Conservation (phyloP, 2,888 invertebrate species). For the Griposia aprilina region DNA sequence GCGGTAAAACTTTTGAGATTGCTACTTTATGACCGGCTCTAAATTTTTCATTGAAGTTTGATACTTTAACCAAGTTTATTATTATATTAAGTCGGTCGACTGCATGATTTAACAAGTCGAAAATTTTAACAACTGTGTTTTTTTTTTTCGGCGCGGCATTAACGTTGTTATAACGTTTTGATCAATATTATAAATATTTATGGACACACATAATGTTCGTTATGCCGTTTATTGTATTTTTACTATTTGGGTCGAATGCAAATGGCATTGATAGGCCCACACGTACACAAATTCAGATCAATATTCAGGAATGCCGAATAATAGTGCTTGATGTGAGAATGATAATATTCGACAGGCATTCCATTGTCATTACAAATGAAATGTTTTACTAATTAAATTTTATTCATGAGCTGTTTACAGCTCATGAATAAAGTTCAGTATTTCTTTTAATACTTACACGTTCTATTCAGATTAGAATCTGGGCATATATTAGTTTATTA, state of each 20-base stretch:
- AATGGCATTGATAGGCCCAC: constrained; percentile 57
- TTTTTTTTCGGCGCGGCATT: constrained; percentile 46
- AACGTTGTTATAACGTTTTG: constrained; percentile 42
- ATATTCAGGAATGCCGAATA: constrained; percentile 47
- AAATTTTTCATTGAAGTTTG: constrained; percentile 73
- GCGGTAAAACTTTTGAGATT: constrained; percentile 66
- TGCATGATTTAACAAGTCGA: constrained; percentile 65
- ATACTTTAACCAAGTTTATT: constrained; percentile 70
- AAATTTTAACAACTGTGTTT: constrained; percentile 39
- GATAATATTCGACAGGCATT: constrained; percentile 25
- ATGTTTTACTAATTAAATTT: background rate
- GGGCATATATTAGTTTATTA: background rate
- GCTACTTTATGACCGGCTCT: constrained; percentile 67
- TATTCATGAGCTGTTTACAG: background rate
- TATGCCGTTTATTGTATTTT: constrained; percentile 67
- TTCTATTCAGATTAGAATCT: background rate
- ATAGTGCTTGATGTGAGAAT: constrained; percentile 32
- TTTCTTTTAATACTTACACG: background rate
- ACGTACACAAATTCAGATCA: constrained; percentile 47
- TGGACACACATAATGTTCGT: constrained; percentile 58
- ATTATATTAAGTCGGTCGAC: constrained; percentile 65
- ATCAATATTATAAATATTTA: constrained; percentile 67
- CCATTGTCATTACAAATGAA: background rate
- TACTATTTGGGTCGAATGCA: constrained; percentile 66
- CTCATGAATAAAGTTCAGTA: background rate